phyloP scores from a whole-genome alignment of 2,888 invertebrate genomes.

The Heteromurus nitidus region DNA sequence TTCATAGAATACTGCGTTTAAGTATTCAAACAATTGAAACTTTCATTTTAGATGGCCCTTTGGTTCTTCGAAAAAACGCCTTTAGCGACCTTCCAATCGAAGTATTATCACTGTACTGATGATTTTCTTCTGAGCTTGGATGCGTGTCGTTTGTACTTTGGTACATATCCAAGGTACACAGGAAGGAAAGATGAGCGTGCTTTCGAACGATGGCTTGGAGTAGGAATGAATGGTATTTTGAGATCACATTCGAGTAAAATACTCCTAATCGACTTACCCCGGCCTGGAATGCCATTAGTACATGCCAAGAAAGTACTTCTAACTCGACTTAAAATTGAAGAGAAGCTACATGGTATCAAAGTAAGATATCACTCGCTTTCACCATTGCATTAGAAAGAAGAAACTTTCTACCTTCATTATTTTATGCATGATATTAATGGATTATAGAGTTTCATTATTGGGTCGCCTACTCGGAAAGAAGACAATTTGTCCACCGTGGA shows the following conservation, averaged over 20 bases:
- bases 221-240: constrained; percentile 55
- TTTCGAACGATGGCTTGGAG: constrained; percentile 53
- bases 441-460: constrained; percentile 46
- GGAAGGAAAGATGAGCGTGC: constrained; percentile 37
- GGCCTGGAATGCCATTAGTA: constrained; percentile 41
- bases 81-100: constrained; percentile 56
- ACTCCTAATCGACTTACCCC: constrained; percentile 60
- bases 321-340: constrained; percentile 37
- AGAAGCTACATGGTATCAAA: constrained; percentile 35
- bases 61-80: constrained; percentile 64
- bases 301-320: constrained; percentile 23
- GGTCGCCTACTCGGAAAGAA: constrained; percentile 33
- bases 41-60: constrained; percentile 34
- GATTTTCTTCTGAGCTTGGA: constrained; percentile 45
- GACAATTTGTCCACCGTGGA: constrained; percentile 59
- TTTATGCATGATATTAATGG: neutral
- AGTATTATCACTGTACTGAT: constrained; percentile 25
- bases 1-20: neutral
- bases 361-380: constrained; percentile 15
- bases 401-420: neutral
- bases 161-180: constrained; percentile 15
- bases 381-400: neutral
- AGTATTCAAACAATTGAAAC: neutral
- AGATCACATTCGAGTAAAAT: constrained; percentile 26
- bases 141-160: constrained; percentile 42